Percentiles rank a stretch among this genome's conserved stretches.
Conservation (phyloP, 2,888 invertebrate genomes). For the Drosophila mercatorum region DNA sequence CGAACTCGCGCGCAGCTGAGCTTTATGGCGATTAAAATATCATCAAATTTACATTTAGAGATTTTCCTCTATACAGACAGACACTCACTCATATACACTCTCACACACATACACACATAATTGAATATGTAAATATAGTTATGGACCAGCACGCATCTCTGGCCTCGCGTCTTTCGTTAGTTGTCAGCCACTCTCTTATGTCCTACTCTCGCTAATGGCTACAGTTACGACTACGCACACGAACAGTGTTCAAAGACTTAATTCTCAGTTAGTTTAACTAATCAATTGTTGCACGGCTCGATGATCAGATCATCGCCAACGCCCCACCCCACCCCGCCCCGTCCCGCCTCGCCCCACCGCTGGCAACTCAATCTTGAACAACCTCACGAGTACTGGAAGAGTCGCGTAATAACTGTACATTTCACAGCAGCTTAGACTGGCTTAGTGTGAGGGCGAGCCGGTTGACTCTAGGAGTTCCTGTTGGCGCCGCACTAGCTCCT, state of each 20-base stretch:
- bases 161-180: constrained; percentile 15
- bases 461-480: constrained; percentile 69
- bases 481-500: constrained; percentile 70
- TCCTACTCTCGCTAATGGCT: constrained; percentile 31
- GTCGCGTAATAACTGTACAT: constrained; percentile 10
- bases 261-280: constrained; percentile 71
- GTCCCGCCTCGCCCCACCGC: not conserved
- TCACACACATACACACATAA: constrained; percentile 3
- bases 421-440: constrained; percentile 7
- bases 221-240: constrained; percentile 71
- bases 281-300: constrained; percentile 53
- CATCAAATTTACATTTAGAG: constrained; percentile 27
- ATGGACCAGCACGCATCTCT: constrained; percentile 17
- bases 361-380: constrained; percentile 25
- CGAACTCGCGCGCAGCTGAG: not conserved
- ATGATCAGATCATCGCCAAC: constrained; percentile 67
- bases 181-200: constrained; percentile 23
- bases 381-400: constrained; percentile 41
- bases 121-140: constrained; percentile 17
- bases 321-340: constrained; percentile 1
- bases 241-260: constrained; percentile 75
- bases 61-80: not conserved
- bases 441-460: constrained; percentile 44
- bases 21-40: constrained; percentile 29
- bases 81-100: not conserved